Base-by-base conservation (phyloP, 2,888 invertebrate genomes). In the Chelonus formosanus region DNA sequence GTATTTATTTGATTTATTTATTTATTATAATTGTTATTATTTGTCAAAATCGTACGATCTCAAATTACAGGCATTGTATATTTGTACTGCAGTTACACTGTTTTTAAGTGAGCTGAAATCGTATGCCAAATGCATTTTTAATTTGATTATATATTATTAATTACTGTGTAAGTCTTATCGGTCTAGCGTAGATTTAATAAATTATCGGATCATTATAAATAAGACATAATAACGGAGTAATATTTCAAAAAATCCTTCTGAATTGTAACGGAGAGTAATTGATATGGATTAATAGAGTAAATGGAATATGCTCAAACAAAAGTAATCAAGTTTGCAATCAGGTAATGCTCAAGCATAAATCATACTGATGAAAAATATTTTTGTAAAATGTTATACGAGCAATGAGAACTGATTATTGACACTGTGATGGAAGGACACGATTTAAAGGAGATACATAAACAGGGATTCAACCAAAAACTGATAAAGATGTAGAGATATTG, bases 51-150 rank as follows among this genome's bases (percentile, higher is more conserved):
- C 20, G 20, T 20, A 20, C 20, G 20, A 20, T 20, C 20, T 20
- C 20, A 20, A 20, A 20, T 20, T 20, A 20, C 20, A 20, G 20
- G 20, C 20, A 20, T 20, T 20, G 20, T 20, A 20, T 20, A 20
- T 20, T 20, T 20, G 20, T 20, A 20, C 20, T 20, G 20, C 20
- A 20, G 20, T 20, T 20, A 20, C 20, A 20, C 20, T 20, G 20
- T 20, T 20, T 2, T 20, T 20, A 20, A 20, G 20, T 20, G 20
- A 20, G 20, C 31, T 48, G 48, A 20, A 48, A 48, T 10, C 59
- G 70, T 78, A 80, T 76, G 80, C 78, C 80, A 79, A 80, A 78
- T 80, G 78, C 78, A 79, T 79, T 59, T 65, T 80, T 80, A 76
- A 74, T 67, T 78, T 75, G 73, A 79, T 76, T 74, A 78, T 75